A percentile compares a stretch with the other conserved stretches of the same genome.
Evolutionary conservation across 2,888 invertebrate species (phyloP).

Genomic region (Amiota communis): DNA sequence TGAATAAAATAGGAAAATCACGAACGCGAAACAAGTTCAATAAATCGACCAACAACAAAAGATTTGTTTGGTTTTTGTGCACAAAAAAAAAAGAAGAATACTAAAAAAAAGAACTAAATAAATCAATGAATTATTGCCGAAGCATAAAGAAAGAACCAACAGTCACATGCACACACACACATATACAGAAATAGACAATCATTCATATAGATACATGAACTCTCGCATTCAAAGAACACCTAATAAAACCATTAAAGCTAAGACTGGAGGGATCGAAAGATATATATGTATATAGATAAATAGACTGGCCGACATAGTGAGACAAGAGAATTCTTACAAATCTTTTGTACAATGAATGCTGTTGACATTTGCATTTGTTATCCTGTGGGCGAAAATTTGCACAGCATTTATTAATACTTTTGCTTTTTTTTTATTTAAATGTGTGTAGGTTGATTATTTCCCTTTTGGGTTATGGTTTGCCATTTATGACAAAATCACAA

Average conservation of each 20-base stretch:
- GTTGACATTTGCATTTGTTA: constrained; percentile 14
- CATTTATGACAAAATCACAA: too few relatives aligned
- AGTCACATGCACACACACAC: not conserved
- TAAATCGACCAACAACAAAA: not conserved
- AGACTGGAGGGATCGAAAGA: not conserved
- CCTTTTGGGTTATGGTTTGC: too few relatives aligned
- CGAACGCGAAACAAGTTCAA: not conserved
- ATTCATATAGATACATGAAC: too few relatives aligned
- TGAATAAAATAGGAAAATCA: too few relatives aligned
- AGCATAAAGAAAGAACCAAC: not conserved
- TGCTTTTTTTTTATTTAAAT: too few relatives aligned
- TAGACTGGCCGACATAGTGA: not conserved
- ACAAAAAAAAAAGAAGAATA: not conserved
- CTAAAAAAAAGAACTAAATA: not conserved
- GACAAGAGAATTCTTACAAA: constrained; percentile 9
- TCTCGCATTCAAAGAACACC: too few relatives aligned
- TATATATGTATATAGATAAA: not conserved
- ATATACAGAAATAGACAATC: not conserved
- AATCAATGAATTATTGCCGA: constrained; percentile 20
- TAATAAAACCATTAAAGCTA: constrained; percentile 9
- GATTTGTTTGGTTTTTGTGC: not conserved
- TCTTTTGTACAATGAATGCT: constrained; percentile 2
- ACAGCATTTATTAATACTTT: too few relatives aligned
- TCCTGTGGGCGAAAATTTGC: constrained; percentile 15
- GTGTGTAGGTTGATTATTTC: too few relatives aligned